A percentile compares a stretch with the other conserved stretches of the same genome.
Evolutionary conservation across 2,888 invertebrate species (phyloP).

Genomic region (Agrochola macilenta): DNA sequence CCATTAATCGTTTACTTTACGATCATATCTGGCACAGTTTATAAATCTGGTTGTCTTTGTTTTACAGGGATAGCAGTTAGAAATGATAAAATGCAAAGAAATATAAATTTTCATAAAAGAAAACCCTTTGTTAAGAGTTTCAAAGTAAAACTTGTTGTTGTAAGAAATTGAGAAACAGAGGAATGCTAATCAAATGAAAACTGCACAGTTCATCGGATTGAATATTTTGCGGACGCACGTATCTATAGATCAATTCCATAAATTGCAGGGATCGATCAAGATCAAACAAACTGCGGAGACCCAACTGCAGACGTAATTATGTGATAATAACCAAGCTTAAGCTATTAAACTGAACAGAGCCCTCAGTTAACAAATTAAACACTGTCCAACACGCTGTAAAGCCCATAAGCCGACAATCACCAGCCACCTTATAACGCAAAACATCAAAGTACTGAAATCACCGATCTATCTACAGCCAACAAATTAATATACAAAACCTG

Average conservation of each 20-base stretch:
- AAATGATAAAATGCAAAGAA: slow-evolving; percentile 34
- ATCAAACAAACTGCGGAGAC: slow-evolving; percentile 30
- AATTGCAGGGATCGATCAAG: background rate
- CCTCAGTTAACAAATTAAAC: slow-evolving; percentile 74
- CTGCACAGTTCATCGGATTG: too few species aligned
- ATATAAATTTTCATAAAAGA: slow-evolving; percentile 10
- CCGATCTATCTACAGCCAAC: slow-evolving; percentile 80
- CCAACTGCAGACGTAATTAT: slow-evolving; percentile 35
- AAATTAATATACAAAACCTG: slow-evolving; percentile 89
- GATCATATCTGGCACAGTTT: slow-evolving; percentile 74
- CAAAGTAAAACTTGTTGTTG: background rate
- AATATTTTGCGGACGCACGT: background rate
- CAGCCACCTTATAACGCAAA: slow-evolving; percentile 85
- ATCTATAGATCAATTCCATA: background rate
- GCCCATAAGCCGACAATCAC: slow-evolving; percentile 84
- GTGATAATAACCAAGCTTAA: slow-evolving; percentile 61
- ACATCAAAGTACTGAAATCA: slow-evolving; percentile 88
- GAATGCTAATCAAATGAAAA: background rate
- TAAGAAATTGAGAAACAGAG: background rate
- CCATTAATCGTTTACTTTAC: slow-evolving; percentile 84
- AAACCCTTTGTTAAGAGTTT: slow-evolving; percentile 19
- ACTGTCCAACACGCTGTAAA: slow-evolving; percentile 76
- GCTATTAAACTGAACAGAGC: slow-evolving; percentile 68
- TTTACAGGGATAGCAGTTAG: slow-evolving; percentile 30
- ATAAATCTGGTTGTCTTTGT: slow-evolving; percentile 55